These are phyloP conservation scores for Bombyx mori DNA, from an alignment of 1,140 invertebrate genomes.

Conservation along the genomic window ASM3026992v2 NC_085132.1:3639001-3639500, in stretches of 20 bases:
- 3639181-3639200: conserved; percentile 79
- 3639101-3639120: conserved; percentile 59
- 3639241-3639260: conserved; percentile 12
- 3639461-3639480: too few species aligned
- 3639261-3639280: conserved; percentile 35
- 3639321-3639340: too few species aligned
- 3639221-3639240: conserved; percentile 29
- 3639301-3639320: conserved; percentile 19
- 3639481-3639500: too few species aligned
- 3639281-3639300: conserved; percentile 41
- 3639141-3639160: conserved; percentile 86
- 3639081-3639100: too few species aligned
- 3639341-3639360: background rate
- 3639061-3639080: too few species aligned
- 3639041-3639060: too few species aligned
- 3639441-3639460: too few species aligned
- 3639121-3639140: conserved; percentile 86
- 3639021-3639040: too few species aligned
- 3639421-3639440: too few species aligned
- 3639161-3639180: conserved; percentile 82
- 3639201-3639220: conserved; percentile 36
- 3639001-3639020: too few species aligned
- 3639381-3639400: background rate
- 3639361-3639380: background rate
- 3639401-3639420: background rate